Conservation (phyloP, 2,888 invertebrate genomes). For the Leuctra nigra region DNA sequence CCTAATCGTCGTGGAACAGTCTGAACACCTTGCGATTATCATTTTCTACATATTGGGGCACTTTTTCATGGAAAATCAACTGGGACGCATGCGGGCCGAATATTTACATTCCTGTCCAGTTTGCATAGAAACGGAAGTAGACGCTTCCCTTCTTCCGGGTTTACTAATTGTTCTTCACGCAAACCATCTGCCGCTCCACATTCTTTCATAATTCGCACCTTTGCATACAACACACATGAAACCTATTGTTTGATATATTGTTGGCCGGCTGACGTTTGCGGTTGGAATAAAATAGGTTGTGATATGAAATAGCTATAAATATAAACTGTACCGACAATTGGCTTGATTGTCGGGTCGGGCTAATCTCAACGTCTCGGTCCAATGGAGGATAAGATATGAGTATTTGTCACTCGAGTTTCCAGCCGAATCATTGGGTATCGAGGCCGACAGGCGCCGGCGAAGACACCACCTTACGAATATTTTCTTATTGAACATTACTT, state of each 20-base stretch:
- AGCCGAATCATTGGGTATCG: background rate
- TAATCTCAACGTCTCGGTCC: background rate
- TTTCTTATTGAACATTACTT: no score
- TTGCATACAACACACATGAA: background rate
- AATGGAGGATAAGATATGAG: background rate
- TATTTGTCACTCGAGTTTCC: background rate
- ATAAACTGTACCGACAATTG: background rate
- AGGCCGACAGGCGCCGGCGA: background rate
- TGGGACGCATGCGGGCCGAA: no score
- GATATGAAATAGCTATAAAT: no score
- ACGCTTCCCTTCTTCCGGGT: constrained; percentile 10
- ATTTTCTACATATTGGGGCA: no score
- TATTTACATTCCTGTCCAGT: no score
- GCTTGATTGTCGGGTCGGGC: background rate
- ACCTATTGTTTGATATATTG: no score
- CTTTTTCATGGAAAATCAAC: no score
- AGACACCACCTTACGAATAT: background rate
- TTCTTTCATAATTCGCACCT: constrained; percentile 8
- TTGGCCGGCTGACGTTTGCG: no score
- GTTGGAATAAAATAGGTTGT: no score
- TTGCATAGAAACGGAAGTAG: background rate
- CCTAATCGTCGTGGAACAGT: no score
- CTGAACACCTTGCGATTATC: no score
- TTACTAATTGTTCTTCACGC: background rate
- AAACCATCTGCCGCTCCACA: background rate